Base-by-base conservation (phyloP, 2,888 invertebrate genomes). In the Chymomyza amoena region DNA sequence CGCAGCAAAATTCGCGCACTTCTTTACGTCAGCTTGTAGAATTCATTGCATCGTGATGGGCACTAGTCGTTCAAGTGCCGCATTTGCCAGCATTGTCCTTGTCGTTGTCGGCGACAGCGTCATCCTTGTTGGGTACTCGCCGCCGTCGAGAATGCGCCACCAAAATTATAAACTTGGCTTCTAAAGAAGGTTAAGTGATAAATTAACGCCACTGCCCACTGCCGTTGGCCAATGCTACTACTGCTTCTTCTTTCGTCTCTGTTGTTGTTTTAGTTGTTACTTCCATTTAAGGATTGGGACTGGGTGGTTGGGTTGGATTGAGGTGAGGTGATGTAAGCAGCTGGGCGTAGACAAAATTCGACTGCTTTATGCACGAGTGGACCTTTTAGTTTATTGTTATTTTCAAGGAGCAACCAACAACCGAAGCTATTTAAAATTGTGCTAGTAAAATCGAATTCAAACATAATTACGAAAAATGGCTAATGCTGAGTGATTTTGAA, bases 121-220 rank as follows among this genome's bases (percentile, higher is more conserved):
- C 51, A 50, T 50, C 50, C 61, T 15, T 50, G 15, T 18, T 72
- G 57, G 39, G 64, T 51, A 18, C 61, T 68, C 32, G 32, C 32
- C 32, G 69, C 63, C 76, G 67, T 65, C 51, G 59, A 74, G 63
- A 66, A 64, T 6, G 57, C 57, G 66, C 74, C 79, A 70, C 79
- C 80, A 76, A 84, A 84, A 84, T 84, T 84, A 88, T 84, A 84
- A 87, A 84, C 84, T 87, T 84, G 86, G 86, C 84, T 83, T 82
- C 80, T 87, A 84, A 84, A 83, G 84, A 86, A 84, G 84, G 84
- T 84, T 87, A 84, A 84, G 84, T 84, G 84, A 84, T 84, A 84
- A 84, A 88, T 84, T 84, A 84, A 87, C 84, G 86, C 86, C 70
- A 68, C 81, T 74, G 81, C 71, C 74, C 77, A 67, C 61, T 73